A percentile compares a stretch with the other conserved stretches of the same genome.
Conservation (phyloP, 2,888 invertebrate genomes). For the Masnerella sp. region DNA sequence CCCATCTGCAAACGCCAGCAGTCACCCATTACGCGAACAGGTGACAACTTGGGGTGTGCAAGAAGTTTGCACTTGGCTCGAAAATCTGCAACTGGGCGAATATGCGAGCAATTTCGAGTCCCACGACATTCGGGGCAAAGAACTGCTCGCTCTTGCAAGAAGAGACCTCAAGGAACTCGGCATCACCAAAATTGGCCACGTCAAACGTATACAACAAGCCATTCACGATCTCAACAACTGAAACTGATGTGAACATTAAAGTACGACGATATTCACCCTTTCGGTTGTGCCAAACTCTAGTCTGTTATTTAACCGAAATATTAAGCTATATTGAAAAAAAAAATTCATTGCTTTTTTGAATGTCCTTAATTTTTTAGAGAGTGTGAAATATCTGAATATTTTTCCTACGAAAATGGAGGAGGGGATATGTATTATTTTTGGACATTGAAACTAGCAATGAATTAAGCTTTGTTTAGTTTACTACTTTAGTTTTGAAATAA, state of each 20-base stretch:
- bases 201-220: slow-evolving; percentile 95
- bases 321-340: neutral
- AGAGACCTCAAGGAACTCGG: slow-evolving; percentile 94
- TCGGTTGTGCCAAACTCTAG: slow-evolving; percentile 54
- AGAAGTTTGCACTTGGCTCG: slow-evolving; percentile 95
- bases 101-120: slow-evolving; percentile 93
- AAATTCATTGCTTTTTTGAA: neutral
- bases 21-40: slow-evolving; percentile 71
- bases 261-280: slow-evolving; percentile 8
- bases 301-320: slow-evolving; percentile 16
- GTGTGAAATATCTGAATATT: too few species aligned
- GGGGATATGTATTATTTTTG: too few species aligned
- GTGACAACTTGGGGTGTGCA: slow-evolving; percentile 87
- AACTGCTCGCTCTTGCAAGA: slow-evolving; percentile 90
- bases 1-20: slow-evolving; percentile 72
- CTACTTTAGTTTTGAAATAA: neutral
- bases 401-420: too few species aligned
- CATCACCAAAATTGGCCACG: slow-evolving; percentile 96
- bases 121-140: slow-evolving; percentile 95
- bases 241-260: slow-evolving; percentile 29
- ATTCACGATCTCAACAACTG: slow-evolving; percentile 86
- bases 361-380: too few species aligned
- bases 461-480: too few species aligned
- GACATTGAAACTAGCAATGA: too few species aligned
- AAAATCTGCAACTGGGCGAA: slow-evolving; percentile 91